phyloP scores from a whole-genome alignment of 1,140 invertebrate genomes.

The Leptoteleia sp. region DNA sequence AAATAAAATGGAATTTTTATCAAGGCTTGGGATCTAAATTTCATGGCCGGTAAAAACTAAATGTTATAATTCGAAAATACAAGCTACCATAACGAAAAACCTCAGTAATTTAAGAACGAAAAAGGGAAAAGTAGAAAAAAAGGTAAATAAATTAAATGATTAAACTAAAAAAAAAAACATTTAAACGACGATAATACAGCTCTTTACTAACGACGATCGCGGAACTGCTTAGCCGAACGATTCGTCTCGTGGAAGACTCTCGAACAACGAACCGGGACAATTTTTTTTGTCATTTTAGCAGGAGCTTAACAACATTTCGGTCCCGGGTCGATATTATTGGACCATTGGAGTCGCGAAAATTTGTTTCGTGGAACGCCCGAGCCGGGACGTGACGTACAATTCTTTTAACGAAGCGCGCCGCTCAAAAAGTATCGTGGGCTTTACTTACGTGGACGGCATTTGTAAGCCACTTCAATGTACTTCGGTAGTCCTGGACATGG shows the following conservation, averaged over 20 bases:
- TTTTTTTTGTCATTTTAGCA: conserved; percentile 3
- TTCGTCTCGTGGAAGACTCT: not conserved
- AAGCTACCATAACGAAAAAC: too few relatives aligned
- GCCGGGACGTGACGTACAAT: conserved; percentile 20
- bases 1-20: too few relatives aligned
- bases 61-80: too few relatives aligned
- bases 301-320: conserved; percentile 7
- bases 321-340: conserved; percentile 27
- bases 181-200: too few relatives aligned
- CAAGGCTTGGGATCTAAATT: too few relatives aligned
- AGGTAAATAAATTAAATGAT: too few relatives aligned
- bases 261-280: not conserved
- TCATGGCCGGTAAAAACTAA: too few relatives aligned
- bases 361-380: conserved; percentile 11
- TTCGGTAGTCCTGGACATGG: conserved; percentile 93
- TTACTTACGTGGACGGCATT: conserved; percentile 96
- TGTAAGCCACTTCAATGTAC: conserved; percentile 95
- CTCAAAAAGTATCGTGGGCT: conserved; percentile 36
- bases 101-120: too few relatives aligned
- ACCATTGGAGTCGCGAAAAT: conserved; percentile 16
- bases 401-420: conserved; percentile 36
- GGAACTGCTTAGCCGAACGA: too few relatives aligned
- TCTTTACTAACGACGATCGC: too few relatives aligned
- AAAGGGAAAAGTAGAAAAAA: too few relatives aligned
- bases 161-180: too few relatives aligned